These are phyloP conservation scores for Alaudala cheleensis DNA, from an alignment of 2,113 vertebrate genomes.

Conservation along the genomic window DNA sequence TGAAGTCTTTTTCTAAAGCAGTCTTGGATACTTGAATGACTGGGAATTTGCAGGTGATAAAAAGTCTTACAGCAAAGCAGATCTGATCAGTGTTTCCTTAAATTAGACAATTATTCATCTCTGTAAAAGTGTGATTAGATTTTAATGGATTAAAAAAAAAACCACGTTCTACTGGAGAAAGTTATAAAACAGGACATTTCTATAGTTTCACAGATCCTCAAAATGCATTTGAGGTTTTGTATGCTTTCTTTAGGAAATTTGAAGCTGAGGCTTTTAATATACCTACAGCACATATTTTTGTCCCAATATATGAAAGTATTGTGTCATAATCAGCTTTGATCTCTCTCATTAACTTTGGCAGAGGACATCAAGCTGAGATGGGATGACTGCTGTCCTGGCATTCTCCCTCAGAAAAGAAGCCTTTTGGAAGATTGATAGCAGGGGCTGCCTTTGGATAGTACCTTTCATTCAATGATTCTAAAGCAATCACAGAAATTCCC, in stretches of 20 bases:
- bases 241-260: neutral
- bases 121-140: slow-evolving; percentile 19
- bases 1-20: neutral
- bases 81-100: slow-evolving; percentile 16
- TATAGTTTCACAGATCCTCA: neutral
- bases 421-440: neutral
- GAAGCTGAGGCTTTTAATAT: neutral
- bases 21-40: neutral
- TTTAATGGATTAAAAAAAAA: slow-evolving; percentile 4
- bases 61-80: slow-evolving; percentile 22
- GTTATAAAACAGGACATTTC: neutral
- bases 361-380: neutral
- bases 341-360: neutral
- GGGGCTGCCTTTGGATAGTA: neutral
- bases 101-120: slow-evolving; percentile 11
- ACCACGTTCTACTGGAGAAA: neutral
- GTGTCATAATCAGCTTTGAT: neutral
- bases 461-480: neutral
- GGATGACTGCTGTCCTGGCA: neutral
- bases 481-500: neutral
- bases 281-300: neutral
- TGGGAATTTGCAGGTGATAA: slow-evolving; percentile 24
- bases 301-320: neutral
- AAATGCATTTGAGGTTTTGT: neutral
- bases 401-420: neutral